Conservation (phyloP, 37 sponge, comb jelly and placozoan genomes). For the Corticium candelabrum region DNA sequence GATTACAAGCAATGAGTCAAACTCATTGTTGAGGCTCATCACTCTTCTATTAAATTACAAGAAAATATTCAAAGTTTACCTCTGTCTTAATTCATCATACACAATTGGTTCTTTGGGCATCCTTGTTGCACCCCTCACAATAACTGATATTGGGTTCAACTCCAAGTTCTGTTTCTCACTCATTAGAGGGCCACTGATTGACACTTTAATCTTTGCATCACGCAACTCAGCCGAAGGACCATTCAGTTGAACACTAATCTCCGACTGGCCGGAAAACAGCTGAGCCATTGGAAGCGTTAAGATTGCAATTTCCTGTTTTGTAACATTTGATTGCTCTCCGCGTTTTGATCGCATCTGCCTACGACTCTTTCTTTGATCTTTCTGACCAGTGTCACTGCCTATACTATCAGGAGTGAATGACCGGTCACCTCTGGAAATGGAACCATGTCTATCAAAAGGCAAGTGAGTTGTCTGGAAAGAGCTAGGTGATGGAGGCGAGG, state of each 20-base stretch:
- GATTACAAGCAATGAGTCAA: too few species aligned
- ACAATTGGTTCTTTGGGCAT: constrained; percentile 32
- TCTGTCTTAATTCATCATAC: constrained; percentile 24
- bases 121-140: constrained; percentile 31
- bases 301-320: constrained; percentile 32
- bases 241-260: background rate
- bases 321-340: background rate
- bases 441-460: too few species aligned
- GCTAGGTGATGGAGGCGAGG: background rate
- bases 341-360: background rate
- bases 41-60: too few species aligned
- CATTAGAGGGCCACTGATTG: constrained; percentile 44
- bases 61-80: too few species aligned
- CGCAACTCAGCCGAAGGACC: background rate
- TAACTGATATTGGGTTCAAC: constrained; percentile 67
- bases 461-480: too few species aligned
- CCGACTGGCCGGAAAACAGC: constrained; percentile 36
- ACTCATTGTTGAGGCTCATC: too few species aligned
- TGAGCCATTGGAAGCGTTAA: constrained; percentile 41
- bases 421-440: background rate
- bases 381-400: background rate
- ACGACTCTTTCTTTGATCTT: background rate
- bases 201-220: constrained; percentile 36
- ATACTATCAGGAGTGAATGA: background rate
- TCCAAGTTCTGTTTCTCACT: constrained; percentile 32